Evolutionary conservation across 2,113 vertebrate species (phyloP).

Genomic region (Eonycteris spelaea): DNA sequence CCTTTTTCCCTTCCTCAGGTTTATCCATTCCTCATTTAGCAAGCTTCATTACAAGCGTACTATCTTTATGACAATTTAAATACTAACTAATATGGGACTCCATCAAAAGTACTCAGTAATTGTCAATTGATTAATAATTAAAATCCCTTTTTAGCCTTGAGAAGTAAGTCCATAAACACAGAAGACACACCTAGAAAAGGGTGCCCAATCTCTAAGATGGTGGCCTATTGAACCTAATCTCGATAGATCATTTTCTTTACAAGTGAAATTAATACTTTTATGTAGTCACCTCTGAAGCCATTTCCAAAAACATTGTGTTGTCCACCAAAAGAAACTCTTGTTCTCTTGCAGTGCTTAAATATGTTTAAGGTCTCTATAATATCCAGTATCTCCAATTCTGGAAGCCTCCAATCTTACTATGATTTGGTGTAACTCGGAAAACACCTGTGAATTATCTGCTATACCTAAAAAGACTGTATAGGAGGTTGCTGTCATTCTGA

Average conservation of each 20-base stretch:
- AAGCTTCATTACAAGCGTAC: background rate
- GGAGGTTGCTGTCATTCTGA: background rate
- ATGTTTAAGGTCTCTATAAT: background rate
- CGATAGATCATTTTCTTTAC: background rate
- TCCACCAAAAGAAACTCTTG: background rate
- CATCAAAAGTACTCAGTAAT: background rate
- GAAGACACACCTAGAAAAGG: background rate
- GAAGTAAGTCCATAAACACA: background rate
- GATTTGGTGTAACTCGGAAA: background rate
- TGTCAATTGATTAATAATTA: background rate
- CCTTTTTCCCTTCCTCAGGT: background rate
- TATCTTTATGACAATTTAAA: background rate
- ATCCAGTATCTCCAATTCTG: background rate
- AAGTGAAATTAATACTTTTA: slow-evolving; percentile 2
- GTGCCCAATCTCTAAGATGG: background rate
- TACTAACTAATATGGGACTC: background rate
- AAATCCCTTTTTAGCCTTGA: slow-evolving; percentile 8
- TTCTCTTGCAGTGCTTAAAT: background rate
- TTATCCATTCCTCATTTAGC: background rate
- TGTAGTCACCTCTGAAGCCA: background rate
- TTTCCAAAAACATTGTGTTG: background rate
- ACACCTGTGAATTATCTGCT: background rate
- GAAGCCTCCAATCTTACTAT: background rate
- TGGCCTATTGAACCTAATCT: background rate
- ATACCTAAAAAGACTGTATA: background rate